Conservation (phyloP, 2,797 vertebrate species). For the Diglossa cyanea region DNA sequence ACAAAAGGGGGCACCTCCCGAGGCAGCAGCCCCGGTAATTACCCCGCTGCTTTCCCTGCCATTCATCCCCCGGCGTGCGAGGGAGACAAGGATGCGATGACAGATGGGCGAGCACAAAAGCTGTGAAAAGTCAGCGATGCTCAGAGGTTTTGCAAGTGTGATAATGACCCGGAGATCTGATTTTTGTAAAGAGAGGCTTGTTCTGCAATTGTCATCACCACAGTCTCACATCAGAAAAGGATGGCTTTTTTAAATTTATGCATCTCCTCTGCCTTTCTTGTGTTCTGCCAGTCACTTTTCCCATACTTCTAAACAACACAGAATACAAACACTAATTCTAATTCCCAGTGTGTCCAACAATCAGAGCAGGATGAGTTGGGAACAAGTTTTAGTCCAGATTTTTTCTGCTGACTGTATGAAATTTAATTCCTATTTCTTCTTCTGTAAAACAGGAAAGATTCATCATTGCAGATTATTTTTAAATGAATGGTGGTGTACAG, state of each 20-base stretch:
- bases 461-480: neutral
- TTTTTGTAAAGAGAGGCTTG: neutral
- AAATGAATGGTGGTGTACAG: neutral
- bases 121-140: neutral
- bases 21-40: neutral
- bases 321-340: neutral
- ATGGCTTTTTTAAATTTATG: neutral
- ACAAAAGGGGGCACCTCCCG: neutral
- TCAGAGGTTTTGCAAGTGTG: neutral
- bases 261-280: neutral
- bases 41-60: neutral
- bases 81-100: neutral
- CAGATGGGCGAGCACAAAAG: constrained; percentile 42
- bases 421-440: neutral
- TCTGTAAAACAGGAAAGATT: neutral
- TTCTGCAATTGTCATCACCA: neutral
- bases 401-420: neutral
- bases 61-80: neutral
- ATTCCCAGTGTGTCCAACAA: neutral
- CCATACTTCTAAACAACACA: neutral
- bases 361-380: neutral
- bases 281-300: neutral
- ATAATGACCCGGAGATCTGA: constrained; percentile 38
- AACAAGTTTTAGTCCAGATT: neutral
- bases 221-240: neutral